A percentile compares a stretch with the other conserved stretches of the same genome.
phyloP scores from a whole-genome alignment of 2,113 vertebrate species.

The Formicarius rufipectus region DNA sequence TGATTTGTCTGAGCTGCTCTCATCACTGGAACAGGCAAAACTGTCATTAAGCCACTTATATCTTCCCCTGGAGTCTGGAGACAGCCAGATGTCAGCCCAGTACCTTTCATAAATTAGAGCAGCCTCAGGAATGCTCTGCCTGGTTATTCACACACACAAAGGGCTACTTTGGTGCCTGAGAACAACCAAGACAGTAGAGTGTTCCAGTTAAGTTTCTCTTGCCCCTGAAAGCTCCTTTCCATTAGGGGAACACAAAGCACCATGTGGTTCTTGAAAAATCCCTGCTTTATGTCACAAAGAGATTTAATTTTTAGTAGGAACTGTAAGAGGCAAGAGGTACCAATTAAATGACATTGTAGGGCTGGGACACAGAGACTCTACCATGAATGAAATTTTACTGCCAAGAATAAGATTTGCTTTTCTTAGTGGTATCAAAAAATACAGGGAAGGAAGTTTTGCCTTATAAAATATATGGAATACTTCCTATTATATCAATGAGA shows the following conservation, averaged over 20 bases:
- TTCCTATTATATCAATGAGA: background rate
- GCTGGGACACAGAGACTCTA: background rate
- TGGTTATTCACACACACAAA: background rate
- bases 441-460: background rate
- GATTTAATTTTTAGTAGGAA: background rate
- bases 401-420: background rate
- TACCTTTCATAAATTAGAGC: background rate
- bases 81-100: slow-evolving; percentile 35
- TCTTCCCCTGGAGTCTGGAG: slow-evolving; percentile 4
- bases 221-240: background rate
- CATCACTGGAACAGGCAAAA: slow-evolving; percentile 3
- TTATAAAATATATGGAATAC: background rate
- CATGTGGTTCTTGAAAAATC: background rate
- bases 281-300: background rate
- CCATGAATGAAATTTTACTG: background rate
- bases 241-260: background rate
- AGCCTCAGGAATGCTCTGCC: background rate
- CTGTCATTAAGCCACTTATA: slow-evolving; percentile 13
- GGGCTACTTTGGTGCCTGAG: background rate
- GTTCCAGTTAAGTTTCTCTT: background rate
- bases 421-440: background rate
- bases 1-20: slow-evolving; percentile 33
- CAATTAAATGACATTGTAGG: background rate
- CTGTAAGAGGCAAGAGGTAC: background rate
- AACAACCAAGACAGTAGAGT: background rate